Base-by-base conservation (phyloP, 2,888 invertebrate species). In the Eupsilia transversa region DNA sequence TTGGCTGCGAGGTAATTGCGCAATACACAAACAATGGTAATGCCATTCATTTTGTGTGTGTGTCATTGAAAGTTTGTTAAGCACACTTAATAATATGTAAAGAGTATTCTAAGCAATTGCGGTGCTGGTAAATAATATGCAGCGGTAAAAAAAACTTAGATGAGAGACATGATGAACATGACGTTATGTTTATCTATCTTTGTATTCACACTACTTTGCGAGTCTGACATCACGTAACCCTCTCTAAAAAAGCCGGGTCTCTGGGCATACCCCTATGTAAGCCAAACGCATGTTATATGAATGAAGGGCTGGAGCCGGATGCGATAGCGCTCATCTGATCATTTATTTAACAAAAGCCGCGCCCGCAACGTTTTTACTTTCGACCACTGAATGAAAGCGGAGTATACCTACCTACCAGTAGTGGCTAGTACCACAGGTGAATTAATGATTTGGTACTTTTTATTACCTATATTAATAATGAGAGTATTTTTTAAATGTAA, bases 321-420 rank as follows among this genome's bases (percentile, higher is more conserved):
- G 80, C 41, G 56, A 43, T 30, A 43, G 70, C 46, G 67, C 74
- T 59, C 61, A 30, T 38, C 67, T 71, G 56, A 79, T 80, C 80
- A 71, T 71, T 77, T 82, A 82, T 82, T 71, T 61, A 82, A 17
- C 54, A n/a, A 73, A 67, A 83, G 46, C 82, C 43, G 67, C 43
- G 64, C 60, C 43, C 60, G 30, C 67, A 33, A 56, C 59, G 60
- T 65, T 65, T 82, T 57, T 63, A 69, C 68, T 69, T 56, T 30
- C 46, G 12, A 23, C 66, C 35, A 27, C 78, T 52, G 66, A 77
- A 77, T 49, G 63, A 33, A 82, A 59, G 41, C 61, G 41, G 52
- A 43, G 33, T 30, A 5, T 14, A 41, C 17, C 27, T 30, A 27
- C 30, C 30, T 7, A 4, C 20, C 0, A 5, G 27, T 3, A 6